Conservation (phyloP, 2,888 invertebrate genomes). For the Sminthurides aquaticus region DNA sequence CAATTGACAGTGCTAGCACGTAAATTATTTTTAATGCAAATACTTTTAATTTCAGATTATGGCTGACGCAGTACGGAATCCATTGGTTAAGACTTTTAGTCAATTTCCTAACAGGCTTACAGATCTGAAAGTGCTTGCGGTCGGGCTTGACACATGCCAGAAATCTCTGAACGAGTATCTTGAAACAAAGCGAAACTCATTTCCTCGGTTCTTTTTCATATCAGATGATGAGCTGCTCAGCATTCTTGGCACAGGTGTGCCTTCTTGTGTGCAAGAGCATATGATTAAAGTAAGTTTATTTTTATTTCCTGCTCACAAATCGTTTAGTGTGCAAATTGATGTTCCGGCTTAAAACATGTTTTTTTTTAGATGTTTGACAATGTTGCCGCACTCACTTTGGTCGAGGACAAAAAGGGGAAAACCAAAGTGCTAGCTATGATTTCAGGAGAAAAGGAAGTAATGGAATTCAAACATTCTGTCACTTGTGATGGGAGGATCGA, state of each 20-base stretch:
- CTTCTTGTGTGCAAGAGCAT: conserved; percentile 79
- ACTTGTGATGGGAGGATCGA: conserved; percentile 75
- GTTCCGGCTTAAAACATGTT: not conserved
- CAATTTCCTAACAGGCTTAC: conserved; percentile 62
- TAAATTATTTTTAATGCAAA: conserved; percentile 1
- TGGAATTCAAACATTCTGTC: conserved; percentile 69
- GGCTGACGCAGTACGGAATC: conserved; percentile 70
- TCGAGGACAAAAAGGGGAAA: conserved; percentile 59
- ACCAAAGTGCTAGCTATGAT: conserved; percentile 72
- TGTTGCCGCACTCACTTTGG: conserved; percentile 65
- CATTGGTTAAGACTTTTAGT: conserved; percentile 73
- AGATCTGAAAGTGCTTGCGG: conserved; percentile 65
- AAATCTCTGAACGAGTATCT: conserved; percentile 85
- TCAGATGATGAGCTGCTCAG: conserved; percentile 86
- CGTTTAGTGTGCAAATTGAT: no score
- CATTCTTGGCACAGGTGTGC: conserved; percentile 78
- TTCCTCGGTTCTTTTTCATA: conserved; percentile 87
- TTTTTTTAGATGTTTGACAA: conserved; percentile 77
- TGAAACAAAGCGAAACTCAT: conserved; percentile 76
- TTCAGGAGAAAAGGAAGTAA: conserved; percentile 75
- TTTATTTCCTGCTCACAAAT: not conserved
- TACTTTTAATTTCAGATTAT: conserved; percentile 58
- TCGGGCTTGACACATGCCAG: conserved; percentile 78
- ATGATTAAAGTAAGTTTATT: conserved; percentile 67
- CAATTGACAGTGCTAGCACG: no score